Base-by-base conservation (phyloP, 2,888 invertebrate genomes). In the Elegia similella region DNA sequence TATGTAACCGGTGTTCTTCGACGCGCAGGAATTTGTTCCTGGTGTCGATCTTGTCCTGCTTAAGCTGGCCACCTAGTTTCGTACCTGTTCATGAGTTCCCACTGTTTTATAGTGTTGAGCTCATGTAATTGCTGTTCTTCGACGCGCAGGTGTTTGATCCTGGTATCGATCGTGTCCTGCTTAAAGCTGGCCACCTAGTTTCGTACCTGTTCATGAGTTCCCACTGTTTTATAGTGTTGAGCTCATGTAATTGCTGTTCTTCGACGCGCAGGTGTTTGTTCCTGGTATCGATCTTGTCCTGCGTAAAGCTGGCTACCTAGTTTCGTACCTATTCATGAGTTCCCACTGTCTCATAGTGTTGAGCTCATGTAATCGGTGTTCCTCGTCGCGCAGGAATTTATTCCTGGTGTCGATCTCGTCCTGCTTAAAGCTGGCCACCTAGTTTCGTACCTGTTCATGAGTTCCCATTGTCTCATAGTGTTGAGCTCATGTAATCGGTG, bases 21-120 rank as follows among this genome's bases (percentile, higher is more conserved):
- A 85, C 83, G 12, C 63, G 69, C 66, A 84, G 76, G 71, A 70
- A 80, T 63, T 80, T 63, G 56, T 73, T 64, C 17, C 82, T 76
- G 23, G 68, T 63, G 23, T 80, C 79, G 10, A 76, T 50, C 38
- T 84, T 84, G 13, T 83, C 76, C 50, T 68, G 65, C 17, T 62
- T 73, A 5, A 23, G n/a, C 23, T 23, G n/a, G 23, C 23, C n/a
- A n/a, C n/a, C n/a, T n/a, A n/a, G n/a, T n/a, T n/a, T n/a, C n/a
- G n/a, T n/a, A n/a, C 89, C 88, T 84, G 72, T 93, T 93, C 76
- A 93, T 78, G 67, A 93, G 80, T 60, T 92, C 92, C 93, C 93
- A 93, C 69, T 92, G 91, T 42, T 81, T 74, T 64, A 78, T 67
- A 62, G 92, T 92, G 61, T 83, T 67, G 59, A 80, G 67, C 48